Base-by-base conservation (phyloP, 2,113 vertebrate genomes). In the Hipposideros armiger region DNA sequence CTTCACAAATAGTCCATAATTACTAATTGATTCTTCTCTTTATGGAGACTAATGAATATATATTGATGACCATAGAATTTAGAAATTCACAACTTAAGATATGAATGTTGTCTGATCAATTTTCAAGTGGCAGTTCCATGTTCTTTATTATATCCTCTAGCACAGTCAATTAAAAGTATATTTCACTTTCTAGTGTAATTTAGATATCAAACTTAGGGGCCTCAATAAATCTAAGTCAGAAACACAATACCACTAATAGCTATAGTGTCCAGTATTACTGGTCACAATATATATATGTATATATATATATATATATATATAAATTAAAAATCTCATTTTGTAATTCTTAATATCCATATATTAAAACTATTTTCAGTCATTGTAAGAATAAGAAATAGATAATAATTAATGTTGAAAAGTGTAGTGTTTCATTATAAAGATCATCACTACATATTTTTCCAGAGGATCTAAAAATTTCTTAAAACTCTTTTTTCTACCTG, bases 391-490 rank as follows among this genome's bases (percentile, higher is more conserved):
- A 88, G 11, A 62, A 78, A 13, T 3, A 88, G 26, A 52, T 54
- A 74, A 45, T 69, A 64, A 64, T 52, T 17, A 74, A 64, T 87
- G 32, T 62, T 73, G 13, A 19, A 73, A 66, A 91, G 3, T 45
- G 2, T 66, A 60, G 64, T 72, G 15, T 92, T 52, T 84, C 22
- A 62, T 70, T 80, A 54, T 87, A 58, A 64, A 96, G 20, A 66
- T 73, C 11, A 92, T 11, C 1, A 20, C 6, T 72, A 32, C 3
- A 28, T 0, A 36, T 11, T 81, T 74, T 92, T 72, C 66, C 28
- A 66, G 47, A 92, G 30, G 66, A 87, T 47, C 19, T 92, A 22
- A 54, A 66, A 50, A n/a, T 54, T 94, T 94, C 64, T 87, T 22
- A 87, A 14, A 64, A 52, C 5, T 60, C 36, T 67, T 54, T 86